These are phyloP conservation scores for Emydura subglobosa DNA, from an alignment of 2,113 vertebrate species.

Conservation along the genomic window DNA sequence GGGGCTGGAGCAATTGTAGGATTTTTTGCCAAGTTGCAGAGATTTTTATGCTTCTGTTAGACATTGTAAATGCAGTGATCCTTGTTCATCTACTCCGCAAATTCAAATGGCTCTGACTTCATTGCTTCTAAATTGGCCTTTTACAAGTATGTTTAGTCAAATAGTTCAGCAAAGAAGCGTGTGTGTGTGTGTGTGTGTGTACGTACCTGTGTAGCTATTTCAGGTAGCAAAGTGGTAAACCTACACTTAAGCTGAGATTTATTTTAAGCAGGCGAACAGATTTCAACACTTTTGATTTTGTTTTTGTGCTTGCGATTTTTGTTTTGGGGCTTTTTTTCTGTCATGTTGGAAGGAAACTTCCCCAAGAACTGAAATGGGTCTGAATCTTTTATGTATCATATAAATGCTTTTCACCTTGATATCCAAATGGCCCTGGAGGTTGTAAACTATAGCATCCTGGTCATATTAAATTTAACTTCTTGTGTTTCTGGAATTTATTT, in stretches of 20 bases:
- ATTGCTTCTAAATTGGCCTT: conserved; percentile 34
- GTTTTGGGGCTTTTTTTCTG: background rate
- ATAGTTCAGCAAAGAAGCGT: background rate
- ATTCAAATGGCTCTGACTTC: conserved; percentile 47
- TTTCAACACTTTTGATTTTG: background rate
- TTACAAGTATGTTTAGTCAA: conserved; percentile 23
- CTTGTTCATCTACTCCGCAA: conserved; percentile 36
- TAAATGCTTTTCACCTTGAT: background rate
- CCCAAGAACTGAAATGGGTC: background rate
- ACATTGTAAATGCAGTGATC: conserved; percentile 31
- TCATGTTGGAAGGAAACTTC: background rate
- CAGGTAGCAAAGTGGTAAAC: background rate
- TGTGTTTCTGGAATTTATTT: background rate
- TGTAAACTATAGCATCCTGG: background rate
- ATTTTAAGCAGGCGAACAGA: accelerated
- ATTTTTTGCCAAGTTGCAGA: background rate
- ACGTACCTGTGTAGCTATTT: background rate
- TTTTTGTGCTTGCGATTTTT: background rate
- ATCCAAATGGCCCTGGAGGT: background rate
- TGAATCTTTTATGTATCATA: background rate
- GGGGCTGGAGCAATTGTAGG: background rate
- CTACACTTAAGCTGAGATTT: background rate
- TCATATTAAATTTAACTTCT: background rate
- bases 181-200: background rate
- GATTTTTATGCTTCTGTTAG: conserved; percentile 32